These are phyloP conservation scores for Harmothoe impar DNA, from an alignment of 2,888 invertebrate genomes.

Conservation along the genomic window DNA sequence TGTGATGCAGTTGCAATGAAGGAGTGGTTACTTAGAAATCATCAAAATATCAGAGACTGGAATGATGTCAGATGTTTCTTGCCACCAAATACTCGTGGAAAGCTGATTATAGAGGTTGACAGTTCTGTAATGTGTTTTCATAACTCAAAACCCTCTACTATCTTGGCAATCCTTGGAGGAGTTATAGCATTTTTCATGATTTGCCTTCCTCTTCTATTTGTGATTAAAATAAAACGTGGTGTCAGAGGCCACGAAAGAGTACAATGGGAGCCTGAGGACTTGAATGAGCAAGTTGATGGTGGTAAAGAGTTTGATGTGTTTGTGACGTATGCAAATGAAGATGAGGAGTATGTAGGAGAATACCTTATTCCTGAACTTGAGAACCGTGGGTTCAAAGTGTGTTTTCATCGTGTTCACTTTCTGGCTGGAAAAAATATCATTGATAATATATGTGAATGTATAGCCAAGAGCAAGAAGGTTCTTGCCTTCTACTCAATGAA, in stretches of 20 bases:
- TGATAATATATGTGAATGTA: conserved; percentile 72
- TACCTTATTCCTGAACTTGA: conserved; percentile 68
- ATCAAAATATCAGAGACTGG: not conserved
- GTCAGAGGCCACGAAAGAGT: conserved; percentile 60
- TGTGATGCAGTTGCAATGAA: not conserved
- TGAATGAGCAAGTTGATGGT: conserved; percentile 64
- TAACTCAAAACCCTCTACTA: not conserved
- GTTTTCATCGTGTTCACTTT: conserved; percentile 72
- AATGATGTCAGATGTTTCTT: not conserved
- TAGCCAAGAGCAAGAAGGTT: conserved; percentile 71
- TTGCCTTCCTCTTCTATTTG: not conserved
- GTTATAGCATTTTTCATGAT: not conserved
- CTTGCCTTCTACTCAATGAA: conserved; percentile 69
- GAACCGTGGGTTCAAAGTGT: conserved; percentile 68
- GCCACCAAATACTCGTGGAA: not conserved
- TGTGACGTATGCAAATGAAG: conserved; percentile 70
- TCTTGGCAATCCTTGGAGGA: not conserved
- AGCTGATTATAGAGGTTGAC: not conserved
- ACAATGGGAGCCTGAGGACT: conserved; percentile 55
- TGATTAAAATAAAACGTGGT: not conserved
- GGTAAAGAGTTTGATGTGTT: conserved; percentile 72
- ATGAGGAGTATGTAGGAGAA: conserved; percentile 39
- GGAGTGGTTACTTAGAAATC: not conserved
- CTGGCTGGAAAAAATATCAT: conserved; percentile 71
- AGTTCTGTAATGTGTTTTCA: not conserved